Evolutionary conservation across 2,888 invertebrate species (phyloP).

Genomic region (Labia minor): DNA sequence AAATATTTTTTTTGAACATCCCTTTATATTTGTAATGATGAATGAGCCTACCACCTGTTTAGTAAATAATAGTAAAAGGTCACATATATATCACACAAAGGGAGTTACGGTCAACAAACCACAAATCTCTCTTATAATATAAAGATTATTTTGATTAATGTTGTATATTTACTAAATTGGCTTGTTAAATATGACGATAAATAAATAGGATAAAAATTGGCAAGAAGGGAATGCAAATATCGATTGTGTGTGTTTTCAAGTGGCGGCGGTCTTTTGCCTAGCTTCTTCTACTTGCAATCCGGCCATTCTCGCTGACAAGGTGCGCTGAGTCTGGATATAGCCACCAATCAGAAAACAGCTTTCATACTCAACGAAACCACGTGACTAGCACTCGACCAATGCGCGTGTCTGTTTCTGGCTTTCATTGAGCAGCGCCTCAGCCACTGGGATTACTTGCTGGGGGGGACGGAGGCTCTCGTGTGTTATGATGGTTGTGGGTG

Average conservation of each 20-base stretch:
- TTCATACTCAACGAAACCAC: background rate
- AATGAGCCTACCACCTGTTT: slow-evolving; percentile 8
- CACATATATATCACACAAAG: too few species aligned
- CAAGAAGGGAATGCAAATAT: background rate
- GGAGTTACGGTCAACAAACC: too few species aligned
- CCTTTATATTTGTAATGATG: background rate
- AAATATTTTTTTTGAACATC: too few species aligned
- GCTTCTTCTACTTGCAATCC: background rate
- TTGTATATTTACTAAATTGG: too few species aligned
- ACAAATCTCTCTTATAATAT: too few species aligned
- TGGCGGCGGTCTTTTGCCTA: background rate
- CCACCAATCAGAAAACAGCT: background rate
- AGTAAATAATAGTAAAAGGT: slow-evolving; percentile 4
- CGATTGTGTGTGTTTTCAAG: slow-evolving; percentile 3
- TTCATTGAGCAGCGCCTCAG: background rate
- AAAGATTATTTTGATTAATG: too few species aligned
- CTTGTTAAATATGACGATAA: too few species aligned
- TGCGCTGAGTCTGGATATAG: background rate
- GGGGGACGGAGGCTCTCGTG: slow-evolving; percentile 21
- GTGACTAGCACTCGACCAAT: background rate
- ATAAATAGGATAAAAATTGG: too few species aligned
- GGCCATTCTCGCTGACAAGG: background rate
- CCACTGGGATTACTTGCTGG: slow-evolving; percentile 8
- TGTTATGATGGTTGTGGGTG: slow-evolving; percentile 25
- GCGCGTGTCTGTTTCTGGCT: background rate